A percentile compares a stretch with the other conserved stretches of the same genome.
Evolutionary conservation across 2,113 vertebrate genomes (phyloP).

Genomic region (Gulo gulo): DNA sequence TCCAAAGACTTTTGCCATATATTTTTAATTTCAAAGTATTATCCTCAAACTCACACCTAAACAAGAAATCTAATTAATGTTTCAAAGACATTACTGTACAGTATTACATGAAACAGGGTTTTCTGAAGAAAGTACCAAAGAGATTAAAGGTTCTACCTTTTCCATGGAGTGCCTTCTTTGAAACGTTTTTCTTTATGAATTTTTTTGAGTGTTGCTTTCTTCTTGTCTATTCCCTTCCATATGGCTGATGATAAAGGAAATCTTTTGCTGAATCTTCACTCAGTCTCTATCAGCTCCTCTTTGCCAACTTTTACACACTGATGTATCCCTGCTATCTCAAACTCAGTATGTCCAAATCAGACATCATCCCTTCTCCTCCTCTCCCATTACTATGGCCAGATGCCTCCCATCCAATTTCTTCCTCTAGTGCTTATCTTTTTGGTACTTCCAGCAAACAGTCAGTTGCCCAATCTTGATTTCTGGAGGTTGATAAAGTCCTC

Average conservation of each 20-base stretch:
- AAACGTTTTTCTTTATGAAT: background rate
- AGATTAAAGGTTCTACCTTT: background rate
- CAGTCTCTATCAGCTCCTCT: background rate
- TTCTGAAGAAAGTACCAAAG: background rate
- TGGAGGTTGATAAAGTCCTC: background rate
- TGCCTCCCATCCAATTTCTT: background rate
- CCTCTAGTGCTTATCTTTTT: background rate
- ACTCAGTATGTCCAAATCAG: background rate
- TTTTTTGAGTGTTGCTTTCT: background rate
- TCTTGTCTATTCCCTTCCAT: background rate
- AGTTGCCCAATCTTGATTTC: background rate
- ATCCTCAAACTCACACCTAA: background rate
- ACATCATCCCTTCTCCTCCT: background rate
- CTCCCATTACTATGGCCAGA: background rate
- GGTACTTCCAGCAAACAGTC: background rate
- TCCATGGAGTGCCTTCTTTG: background rate
- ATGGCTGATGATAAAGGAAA: background rate
- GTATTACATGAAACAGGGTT: background rate
- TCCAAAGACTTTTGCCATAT: background rate
- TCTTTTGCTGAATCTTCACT: background rate
- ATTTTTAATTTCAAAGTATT: background rate
- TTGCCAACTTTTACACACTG: background rate
- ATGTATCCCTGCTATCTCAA: background rate
- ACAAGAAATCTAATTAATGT: background rate
- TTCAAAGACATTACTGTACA: background rate